These are phyloP conservation scores for Eupeodes latifasciatus DNA, from an alignment of 2,888 invertebrate genomes.

Conservation along the genomic window DNA sequence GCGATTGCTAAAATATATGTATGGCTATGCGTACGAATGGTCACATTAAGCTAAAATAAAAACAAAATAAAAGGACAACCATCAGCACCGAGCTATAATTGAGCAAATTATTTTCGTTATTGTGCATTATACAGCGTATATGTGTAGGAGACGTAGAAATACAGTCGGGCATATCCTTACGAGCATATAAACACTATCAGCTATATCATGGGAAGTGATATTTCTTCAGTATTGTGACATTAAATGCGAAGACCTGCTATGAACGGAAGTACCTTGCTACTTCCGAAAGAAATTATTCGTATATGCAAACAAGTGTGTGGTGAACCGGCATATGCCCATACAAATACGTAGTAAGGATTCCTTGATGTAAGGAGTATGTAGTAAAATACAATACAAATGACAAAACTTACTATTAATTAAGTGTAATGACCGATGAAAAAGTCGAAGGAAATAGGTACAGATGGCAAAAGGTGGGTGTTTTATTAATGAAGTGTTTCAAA, in stretches of 20 bases:
- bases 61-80: slow-evolving; percentile 5
- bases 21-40: slow-evolving; percentile 47
- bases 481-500: neutral
- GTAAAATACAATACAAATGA: neutral
- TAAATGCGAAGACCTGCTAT: slow-evolving; percentile 38
- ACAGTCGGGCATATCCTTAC: no score
- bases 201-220: slow-evolving; percentile 34
- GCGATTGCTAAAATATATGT: slow-evolving; percentile 66
- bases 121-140: neutral
- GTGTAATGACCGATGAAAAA: neutral
- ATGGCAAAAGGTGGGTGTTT: neutral
- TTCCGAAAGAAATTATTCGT: slow-evolving; percentile 16
- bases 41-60: slow-evolving; percentile 44
- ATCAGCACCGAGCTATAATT: slow-evolving; percentile 41
- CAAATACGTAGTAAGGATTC: neutral
- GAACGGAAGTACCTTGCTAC: slow-evolving; percentile 45
- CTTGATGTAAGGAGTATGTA: neutral
- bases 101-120: slow-evolving; percentile 53
- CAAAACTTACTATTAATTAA: neutral
- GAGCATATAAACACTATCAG: no score
- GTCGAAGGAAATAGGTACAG: neutral
- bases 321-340: neutral
- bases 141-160: no score
- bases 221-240: slow-evolving; percentile 42
- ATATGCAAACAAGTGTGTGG: slow-evolving; percentile 37